These are phyloP conservation scores for Pseudopleuronectes americanus DNA, from an alignment of 2,797 vertebrate species.

Conservation along the genomic window DNA sequence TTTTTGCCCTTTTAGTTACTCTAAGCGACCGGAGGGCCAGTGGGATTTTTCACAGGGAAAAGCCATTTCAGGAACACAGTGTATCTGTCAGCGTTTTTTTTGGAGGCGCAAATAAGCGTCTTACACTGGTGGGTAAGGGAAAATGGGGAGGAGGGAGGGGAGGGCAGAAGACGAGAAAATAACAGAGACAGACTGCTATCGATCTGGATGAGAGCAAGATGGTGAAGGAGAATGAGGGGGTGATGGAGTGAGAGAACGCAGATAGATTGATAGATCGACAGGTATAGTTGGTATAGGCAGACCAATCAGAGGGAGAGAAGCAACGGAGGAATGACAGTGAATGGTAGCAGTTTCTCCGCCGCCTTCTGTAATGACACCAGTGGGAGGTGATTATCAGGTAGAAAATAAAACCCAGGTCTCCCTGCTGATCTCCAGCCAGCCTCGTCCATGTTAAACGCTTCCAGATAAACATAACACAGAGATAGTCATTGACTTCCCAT, in stretches of 20 bases:
- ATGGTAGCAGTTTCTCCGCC: slow-evolving; percentile 27
- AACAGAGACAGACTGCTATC: slow-evolving; percentile 5
- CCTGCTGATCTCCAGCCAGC: slow-evolving; percentile 32
- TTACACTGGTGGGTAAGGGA: slow-evolving; percentile 6
- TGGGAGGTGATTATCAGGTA: slow-evolving; percentile 51
- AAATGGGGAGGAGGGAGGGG: background rate
- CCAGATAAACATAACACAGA: background rate
- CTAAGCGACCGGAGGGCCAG: slow-evolving; percentile 16
- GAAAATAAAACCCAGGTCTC: slow-evolving; percentile 40
- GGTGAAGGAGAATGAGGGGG: slow-evolving; percentile 20
- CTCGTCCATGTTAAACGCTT: background rate
- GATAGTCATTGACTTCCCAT: background rate
- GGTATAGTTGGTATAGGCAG: background rate
- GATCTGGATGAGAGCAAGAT: slow-evolving; percentile 10
- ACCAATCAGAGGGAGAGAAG: background rate
- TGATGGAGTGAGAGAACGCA: background rate
- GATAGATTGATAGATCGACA: background rate
- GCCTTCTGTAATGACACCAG: slow-evolving; percentile 47
- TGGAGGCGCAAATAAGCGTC: slow-evolving; percentile 21
- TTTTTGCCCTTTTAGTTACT: slow-evolving; percentile 41
- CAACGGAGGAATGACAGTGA: slow-evolving; percentile 7
- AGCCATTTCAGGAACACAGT: slow-evolving; percentile 50
- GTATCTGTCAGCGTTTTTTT: slow-evolving; percentile 39
- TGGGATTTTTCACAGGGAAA: slow-evolving; percentile 63
- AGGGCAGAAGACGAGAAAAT: background rate